Evolutionary conservation across 30 jellyfish, hydroid and myxozoan genomes (phyloP), one percentile per base, ranked within the genome.

Genomic region (Hydra vulgaris): DNA sequence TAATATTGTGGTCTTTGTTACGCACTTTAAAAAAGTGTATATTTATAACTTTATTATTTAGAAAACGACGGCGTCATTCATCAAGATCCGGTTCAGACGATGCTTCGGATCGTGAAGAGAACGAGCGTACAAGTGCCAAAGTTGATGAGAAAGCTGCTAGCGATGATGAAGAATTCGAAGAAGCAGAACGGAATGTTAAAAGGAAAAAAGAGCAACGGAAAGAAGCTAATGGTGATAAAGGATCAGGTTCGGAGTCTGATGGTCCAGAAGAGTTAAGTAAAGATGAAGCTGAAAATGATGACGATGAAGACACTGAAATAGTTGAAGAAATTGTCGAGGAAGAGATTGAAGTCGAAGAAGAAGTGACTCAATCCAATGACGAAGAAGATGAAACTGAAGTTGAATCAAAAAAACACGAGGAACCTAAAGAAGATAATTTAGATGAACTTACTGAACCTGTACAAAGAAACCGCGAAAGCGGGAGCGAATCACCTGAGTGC

Each of bases 151-250:
- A 76, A 23, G 80, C 22, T 3, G 84, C 23, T 8, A 73, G 89
- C 40, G 87, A 80, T 24, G 87, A 80, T 24, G 87, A 80, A 53
- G 83, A 66, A 53, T 80, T 80, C 54, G 87, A 80, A 21, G 87
- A 80, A 80, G 87, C 87, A 16, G 87, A 80, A 80, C 72, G 87
- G 27, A 66, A 53, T 80, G 81, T 80, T 27, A 80, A 80, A 80
- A 74, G 70, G 72, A 80, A 80, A 21, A 80, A 80, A 52, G 87
- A 78, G n/a, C 85, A 69, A 17, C 26, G 77, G 0, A 19, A 69
- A 7, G 68, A 78, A 78, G 78, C 25, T 22, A 74, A 27, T 0
- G 85, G 77, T 53, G 85, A 78, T 25, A 21, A 26, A 22, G 83
- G 67, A 17, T 75, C 83, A 8, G 85, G 27, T 17, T 55, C 76